Evolutionary conservation across 1,140 invertebrate genomes (phyloP), one percentile per base, ranked within the genome.

Genomic region (Heliconius hermathena): DNA sequence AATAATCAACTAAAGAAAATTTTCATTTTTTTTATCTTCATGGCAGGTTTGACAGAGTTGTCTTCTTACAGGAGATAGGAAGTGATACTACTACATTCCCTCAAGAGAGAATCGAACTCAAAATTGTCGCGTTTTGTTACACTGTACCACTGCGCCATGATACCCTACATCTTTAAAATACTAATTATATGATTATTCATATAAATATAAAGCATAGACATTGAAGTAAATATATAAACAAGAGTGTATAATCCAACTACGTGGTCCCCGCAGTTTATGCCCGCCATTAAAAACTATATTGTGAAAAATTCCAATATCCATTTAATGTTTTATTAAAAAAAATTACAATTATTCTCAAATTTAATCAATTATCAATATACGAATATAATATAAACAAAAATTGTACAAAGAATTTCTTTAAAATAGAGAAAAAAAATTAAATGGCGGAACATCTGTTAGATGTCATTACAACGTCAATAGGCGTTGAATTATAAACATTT

Each of bases 221-320:
- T 54, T 26, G n/a, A 54, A 71, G 22, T 11, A 66, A 26, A 66
- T 66, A 66, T 26, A 66, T 66, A 66, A 66, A 18, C 16, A 76
- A 76, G 41, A 74, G 70, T 79, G n/a, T 79, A 75, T 60, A 70
- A 72, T 74, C 78, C 78, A 79, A 74, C 78, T 80, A 80, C 70
- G 74, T 80, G 78, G 78, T 80, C 78, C 78, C 78, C 75, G n/a
- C 26, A 66, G 60, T 26, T 11, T 5, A 66, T 13, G 16, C 60
- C 60, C 60, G 60, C 22, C 60, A 66, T 66, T 66, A 66, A 66
- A 66, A 6, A 11, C 22, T 71, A 76, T 33, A 72, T 38, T 76
- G 60, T 71, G 60, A 66, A 66, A 66, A 66, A 66, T 16, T 16
- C 9, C 26, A 66, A 29, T n/a, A 22, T 3, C 9, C n/a, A 66